Percentiles rank a stretch among this genome's conserved stretches.
Conservation (phyloP, 2,113 vertebrate species). For the Passer domesticus region DNA sequence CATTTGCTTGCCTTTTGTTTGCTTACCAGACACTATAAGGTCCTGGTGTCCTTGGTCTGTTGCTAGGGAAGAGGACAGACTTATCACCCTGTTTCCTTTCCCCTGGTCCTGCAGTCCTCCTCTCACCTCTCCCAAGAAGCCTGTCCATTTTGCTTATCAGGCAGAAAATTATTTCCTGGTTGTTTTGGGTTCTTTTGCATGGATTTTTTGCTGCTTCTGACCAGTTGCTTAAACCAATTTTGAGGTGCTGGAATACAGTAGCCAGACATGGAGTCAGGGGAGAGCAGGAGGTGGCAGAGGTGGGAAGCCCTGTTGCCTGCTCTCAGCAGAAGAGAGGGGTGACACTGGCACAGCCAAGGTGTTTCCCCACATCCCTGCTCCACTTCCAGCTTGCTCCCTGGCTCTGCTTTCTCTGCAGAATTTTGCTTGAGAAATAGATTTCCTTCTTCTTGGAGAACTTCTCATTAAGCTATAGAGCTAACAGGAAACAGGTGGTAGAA, state of each 20-base stretch:
- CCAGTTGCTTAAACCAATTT: background rate
- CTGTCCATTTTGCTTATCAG: background rate
- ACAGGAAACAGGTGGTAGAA: background rate
- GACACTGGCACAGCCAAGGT: background rate
- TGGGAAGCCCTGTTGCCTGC: background rate
- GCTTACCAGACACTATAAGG: background rate
- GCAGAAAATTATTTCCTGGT: background rate
- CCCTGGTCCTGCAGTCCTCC: background rate
- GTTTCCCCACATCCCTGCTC: background rate
- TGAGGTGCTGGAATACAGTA: background rate
- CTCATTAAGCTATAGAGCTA: background rate
- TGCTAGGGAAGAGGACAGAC: background rate
- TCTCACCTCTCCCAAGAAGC: background rate
- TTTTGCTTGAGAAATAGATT: accelerated
- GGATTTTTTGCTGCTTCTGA: background rate
- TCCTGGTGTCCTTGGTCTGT: background rate
- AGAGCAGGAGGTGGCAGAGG: background rate
- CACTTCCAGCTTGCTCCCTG: background rate
- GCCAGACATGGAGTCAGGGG: background rate
- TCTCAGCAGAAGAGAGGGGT: background rate
- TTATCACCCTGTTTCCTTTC: background rate
- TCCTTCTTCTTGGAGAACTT: background rate
- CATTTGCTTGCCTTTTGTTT: background rate
- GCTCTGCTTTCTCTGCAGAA: background rate
- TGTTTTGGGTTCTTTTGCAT: background rate